Evolutionary conservation across 2,113 vertebrate species (phyloP), one percentile per base, ranked within the genome.

Genomic region (Acinonyx jubatus): DNA sequence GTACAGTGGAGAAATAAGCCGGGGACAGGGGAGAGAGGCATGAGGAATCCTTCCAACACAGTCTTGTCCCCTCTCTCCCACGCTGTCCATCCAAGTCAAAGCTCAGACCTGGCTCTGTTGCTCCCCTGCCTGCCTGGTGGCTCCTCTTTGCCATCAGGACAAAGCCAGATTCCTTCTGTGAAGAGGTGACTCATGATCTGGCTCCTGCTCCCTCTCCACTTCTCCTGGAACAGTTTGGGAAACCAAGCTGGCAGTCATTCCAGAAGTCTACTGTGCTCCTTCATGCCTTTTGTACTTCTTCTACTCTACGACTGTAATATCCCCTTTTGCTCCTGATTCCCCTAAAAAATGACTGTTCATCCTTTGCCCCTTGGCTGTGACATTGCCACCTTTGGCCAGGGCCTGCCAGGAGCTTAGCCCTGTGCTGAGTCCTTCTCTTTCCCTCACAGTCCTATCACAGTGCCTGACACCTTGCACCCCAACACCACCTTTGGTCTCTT

Each of bases 21-120:
- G 13, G 1, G 23, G 3, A 45, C 9, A 14, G 18, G 12, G 29
- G 16, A 11, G 4, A 0, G 4, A 69, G 45, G 6, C 6, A 1
- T 23, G 14, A 25, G 23, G 25, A 31, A 10, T 21, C 66, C 41
- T 33, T 27, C 7, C 2, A 1, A 14, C 16, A 19, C 0, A 31
- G n/a, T 7, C 52, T 79, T 68, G 19, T 6, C 18, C 8, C 52
- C 21, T 83, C 5, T 10, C 41, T 1, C 1, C 1, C 25, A 5
- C 8, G n/a, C 27, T 36, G 9, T 7, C 5, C 1, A 31, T 9
- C 9, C 14, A 31, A 73, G 15, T 33, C 57, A 19, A 79, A 57
- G n/a, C 50, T 91, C 21, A 8, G 41, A 9, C 6, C 36, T 14
- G 7, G 38, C 23, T 2, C 36, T 3, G 5, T 29, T 15, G 0